A percentile compares a stretch with the other conserved stretches of the same genome.
Conservation (phyloP, 2,888 invertebrate genomes). For the Drosophila algonquin region DNA sequence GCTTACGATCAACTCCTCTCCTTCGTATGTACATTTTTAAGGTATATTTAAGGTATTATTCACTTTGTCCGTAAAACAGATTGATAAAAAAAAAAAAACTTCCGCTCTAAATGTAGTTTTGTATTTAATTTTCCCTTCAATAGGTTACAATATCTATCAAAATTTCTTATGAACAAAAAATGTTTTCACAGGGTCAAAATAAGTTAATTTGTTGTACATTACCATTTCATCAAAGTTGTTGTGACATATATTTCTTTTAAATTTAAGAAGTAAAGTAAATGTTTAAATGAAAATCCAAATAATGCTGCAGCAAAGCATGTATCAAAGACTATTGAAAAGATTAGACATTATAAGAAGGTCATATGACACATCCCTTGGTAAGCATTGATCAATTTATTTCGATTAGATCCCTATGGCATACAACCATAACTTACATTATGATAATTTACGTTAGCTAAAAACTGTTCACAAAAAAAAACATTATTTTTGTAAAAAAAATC, state of each 20-base stretch:
- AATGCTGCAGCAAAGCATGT: conserved; percentile 12
- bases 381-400: conserved; percentile 8
- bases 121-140: not conserved
- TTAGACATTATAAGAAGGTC: not conserved
- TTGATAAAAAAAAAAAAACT: conserved; percentile 7
- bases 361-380: conserved; percentile 1
- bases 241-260: not conserved
- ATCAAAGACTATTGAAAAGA: not conserved
- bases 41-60: conserved; percentile 9
- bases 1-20: conserved; percentile 16
- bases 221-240: not conserved
- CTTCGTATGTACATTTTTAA: conserved; percentile 22
- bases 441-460: not conserved
- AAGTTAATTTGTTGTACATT: conserved; percentile 6
- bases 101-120: conserved; percentile 2
- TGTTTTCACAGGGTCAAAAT: conserved; percentile 37
- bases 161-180: conserved; percentile 16
- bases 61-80: conserved; percentile 3
- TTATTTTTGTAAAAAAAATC: conserved; percentile 5
- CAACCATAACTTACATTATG: not conserved
- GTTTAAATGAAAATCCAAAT: not conserved
- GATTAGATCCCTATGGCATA: not conserved
- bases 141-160: conserved; percentile 1
- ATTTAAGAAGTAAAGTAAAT: conserved; percentile 1
- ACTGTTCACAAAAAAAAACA: conserved; percentile 1